These are phyloP conservation scores for Drosophila azteca DNA, from an alignment of 1,140 invertebrate species.

Conservation along the genomic window DNA sequence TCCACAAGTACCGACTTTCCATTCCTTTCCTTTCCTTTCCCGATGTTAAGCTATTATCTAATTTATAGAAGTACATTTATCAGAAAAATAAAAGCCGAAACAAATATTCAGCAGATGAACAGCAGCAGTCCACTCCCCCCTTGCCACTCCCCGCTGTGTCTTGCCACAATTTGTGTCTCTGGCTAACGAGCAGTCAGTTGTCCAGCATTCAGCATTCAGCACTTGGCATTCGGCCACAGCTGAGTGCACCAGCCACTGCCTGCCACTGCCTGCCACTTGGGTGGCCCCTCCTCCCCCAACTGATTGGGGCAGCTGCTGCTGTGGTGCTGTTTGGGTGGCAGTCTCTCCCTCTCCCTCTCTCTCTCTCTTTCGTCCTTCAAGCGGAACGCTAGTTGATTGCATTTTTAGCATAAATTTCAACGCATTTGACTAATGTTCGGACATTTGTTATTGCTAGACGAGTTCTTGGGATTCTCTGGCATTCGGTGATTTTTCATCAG, in stretches of 20 bases:
- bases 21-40: neutral
- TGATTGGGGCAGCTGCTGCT: conserved; percentile 32
- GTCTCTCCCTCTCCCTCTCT: too few relatives aligned
- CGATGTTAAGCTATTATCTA: conserved; percentile 68
- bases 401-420: conserved; percentile 83
- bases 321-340: neutral
- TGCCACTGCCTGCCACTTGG: conserved; percentile 53
- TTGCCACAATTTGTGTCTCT: conserved; percentile 71
- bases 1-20: neutral
- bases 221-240: conserved; percentile 52
- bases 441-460: conserved; percentile 65
- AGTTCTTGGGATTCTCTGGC: conserved; percentile 25
- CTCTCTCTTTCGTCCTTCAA: conserved; percentile 36
- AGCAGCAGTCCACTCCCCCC: conserved; percentile 5
- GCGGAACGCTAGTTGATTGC: conserved; percentile 79
- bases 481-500: conserved; percentile 57
- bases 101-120: conserved; percentile 61
- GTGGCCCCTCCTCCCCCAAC: conserved; percentile 37
- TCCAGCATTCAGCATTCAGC: conserved; percentile 21
- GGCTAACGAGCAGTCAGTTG: conserved; percentile 59
- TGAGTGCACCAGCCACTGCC: conserved; percentile 36
- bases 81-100: conserved; percentile 65
- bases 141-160: neutral
- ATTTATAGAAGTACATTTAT: conserved; percentile 75
- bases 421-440: conserved; percentile 78